Percentiles rank a stretch among this genome's conserved stretches.
These are phyloP conservation scores for Hirundichthys speculiger DNA, from an alignment of 2,113 vertebrate genomes.

Conservation along the genomic window DNA sequence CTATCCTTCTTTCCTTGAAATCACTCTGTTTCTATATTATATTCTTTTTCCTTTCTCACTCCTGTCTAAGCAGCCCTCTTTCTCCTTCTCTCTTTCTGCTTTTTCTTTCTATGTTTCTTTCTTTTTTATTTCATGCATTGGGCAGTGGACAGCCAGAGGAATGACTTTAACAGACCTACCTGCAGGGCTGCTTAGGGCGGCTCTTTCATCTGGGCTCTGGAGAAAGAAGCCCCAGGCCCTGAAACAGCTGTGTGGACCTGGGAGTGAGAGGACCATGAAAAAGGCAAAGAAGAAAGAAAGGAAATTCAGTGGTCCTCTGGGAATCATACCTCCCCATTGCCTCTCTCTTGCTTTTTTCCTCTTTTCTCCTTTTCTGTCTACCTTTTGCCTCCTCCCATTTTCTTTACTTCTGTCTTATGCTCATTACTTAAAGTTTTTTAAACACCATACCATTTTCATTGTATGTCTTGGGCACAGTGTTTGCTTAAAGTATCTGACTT, in stretches of 20 bases:
- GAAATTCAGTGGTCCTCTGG: constrained; percentile 77
- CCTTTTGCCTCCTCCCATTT: constrained; percentile 15
- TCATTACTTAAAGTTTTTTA: constrained; percentile 6
- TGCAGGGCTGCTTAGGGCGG: constrained; percentile 79
- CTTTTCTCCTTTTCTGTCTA: constrained; percentile 30
- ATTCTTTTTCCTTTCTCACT: constrained; percentile 23
- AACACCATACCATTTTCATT: neutral
- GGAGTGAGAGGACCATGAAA: constrained; percentile 78
- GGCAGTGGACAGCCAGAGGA: constrained; percentile 70
- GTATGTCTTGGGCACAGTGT: neutral
- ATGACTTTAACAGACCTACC: constrained; percentile 85
- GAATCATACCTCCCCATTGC: constrained; percentile 58
- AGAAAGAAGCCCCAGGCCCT: constrained; percentile 80
- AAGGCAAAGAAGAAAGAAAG: constrained; percentile 74
- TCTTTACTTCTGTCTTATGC: constrained; percentile 28
- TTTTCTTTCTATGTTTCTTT: constrained; percentile 22
- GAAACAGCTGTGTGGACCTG: constrained; percentile 82
- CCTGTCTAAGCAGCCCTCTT: constrained; percentile 15
- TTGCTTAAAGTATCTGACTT: neutral
- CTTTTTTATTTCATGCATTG: constrained; percentile 60
- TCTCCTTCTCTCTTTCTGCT: constrained; percentile 21
- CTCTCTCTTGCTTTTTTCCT: constrained; percentile 30
- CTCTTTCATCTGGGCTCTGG: constrained; percentile 83
- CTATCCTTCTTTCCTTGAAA: constrained; percentile 24
- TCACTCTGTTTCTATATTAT: constrained; percentile 47